phyloP scores from a whole-genome alignment of 2,888 invertebrate species.

The Mechanitis messenoides region DNA sequence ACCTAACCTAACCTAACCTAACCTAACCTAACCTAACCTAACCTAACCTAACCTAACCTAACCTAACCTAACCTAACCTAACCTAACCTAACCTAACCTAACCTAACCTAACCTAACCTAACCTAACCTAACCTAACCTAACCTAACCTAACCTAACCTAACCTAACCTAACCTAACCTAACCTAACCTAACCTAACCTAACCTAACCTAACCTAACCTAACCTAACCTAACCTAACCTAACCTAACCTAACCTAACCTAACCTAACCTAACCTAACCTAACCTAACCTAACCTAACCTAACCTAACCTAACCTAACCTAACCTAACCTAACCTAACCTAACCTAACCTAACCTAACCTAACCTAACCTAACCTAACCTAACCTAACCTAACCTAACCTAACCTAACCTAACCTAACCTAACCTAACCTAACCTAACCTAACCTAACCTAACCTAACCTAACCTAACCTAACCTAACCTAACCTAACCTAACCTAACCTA shows the following conservation, averaged over 20 bases:
- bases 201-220: slow-evolving; percentile 20
- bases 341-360: slow-evolving; percentile 22
- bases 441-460: slow-evolving; percentile 23
- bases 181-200: slow-evolving; percentile 21
- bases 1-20: slow-evolving; percentile 30
- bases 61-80: slow-evolving; percentile 35
- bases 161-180: slow-evolving; percentile 19
- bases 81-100: slow-evolving; percentile 35
- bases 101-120: slow-evolving; percentile 32
- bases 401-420: slow-evolving; percentile 33
- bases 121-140: slow-evolving; percentile 23
- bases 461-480: slow-evolving; percentile 13
- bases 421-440: slow-evolving; percentile 27
- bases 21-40: slow-evolving; percentile 27
- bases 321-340: slow-evolving; percentile 23
- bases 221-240: slow-evolving; percentile 16
- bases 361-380: slow-evolving; percentile 32
- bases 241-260: slow-evolving; percentile 17
- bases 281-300: slow-evolving; percentile 18
- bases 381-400: slow-evolving; percentile 32
- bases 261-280: slow-evolving; percentile 17
- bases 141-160: slow-evolving; percentile 9
- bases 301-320: slow-evolving; percentile 21
- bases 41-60: slow-evolving; percentile 32
- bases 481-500: slow-evolving; percentile 23